These are phyloP conservation scores for Eidolon dupreanum DNA, from an alignment of 2,797 vertebrate species.

Conservation along the genomic window DNA sequence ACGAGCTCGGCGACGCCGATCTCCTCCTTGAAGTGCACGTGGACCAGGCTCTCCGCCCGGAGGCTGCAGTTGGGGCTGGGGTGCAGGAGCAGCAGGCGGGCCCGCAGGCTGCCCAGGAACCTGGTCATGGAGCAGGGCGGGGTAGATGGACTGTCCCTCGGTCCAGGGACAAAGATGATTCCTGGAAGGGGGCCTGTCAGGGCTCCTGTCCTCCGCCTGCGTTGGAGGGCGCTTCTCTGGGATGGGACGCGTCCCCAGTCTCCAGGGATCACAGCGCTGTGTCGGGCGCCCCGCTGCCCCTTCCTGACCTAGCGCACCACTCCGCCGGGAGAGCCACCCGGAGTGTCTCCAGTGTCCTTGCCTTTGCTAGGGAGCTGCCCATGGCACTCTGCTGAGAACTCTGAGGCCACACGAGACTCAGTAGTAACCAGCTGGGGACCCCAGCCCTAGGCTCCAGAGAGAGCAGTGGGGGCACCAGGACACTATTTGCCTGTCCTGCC, in stretches of 20 bases:
- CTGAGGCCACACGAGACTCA: background rate
- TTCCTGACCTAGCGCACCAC: background rate
- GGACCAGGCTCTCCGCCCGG: constrained; percentile 93
- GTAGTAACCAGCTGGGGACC: background rate
- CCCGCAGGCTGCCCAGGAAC: constrained; percentile 93
- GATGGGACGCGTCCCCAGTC: background rate
- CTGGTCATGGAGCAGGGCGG: constrained; percentile 78
- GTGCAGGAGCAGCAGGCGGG: constrained; percentile 93
- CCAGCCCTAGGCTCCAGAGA: background rate
- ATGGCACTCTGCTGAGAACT: background rate
- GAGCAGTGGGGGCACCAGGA: background rate
- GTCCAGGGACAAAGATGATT: background rate
- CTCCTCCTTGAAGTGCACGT: constrained; percentile 99
- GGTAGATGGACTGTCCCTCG: background rate
- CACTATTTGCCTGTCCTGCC: background rate
- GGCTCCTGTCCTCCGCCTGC: background rate
- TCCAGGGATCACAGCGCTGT: background rate
- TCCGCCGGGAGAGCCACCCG: rapidly evolving
- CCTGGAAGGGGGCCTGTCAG: background rate
- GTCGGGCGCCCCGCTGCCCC: background rate
- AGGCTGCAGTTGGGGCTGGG: constrained; percentile 95
- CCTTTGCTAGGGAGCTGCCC: background rate
- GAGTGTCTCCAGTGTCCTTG: rapidly evolving
- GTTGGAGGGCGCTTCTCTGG: background rate
- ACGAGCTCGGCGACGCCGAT: constrained; percentile 97